Evolutionary conservation across 2,888 invertebrate species (phyloP), one percentile per base, ranked within the genome.

Genomic region (Mactromeris polynyma): DNA sequence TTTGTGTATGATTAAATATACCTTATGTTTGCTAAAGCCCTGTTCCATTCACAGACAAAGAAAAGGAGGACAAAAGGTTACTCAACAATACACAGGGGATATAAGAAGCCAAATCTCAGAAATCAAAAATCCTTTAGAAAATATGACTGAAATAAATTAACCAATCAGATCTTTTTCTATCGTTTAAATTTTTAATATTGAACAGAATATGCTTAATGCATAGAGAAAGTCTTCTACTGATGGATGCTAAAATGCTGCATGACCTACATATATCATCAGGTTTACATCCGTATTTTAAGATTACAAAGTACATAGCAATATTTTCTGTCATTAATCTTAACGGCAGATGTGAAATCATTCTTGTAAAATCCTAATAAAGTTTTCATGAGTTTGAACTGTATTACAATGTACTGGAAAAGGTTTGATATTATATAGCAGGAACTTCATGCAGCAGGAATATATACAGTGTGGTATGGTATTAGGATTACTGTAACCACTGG

Each of bases 401-500:
- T 79, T 0, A 40, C n/a, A n/a, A 79, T 40, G 17, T 80, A 73
- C 33, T 64, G 26, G 73, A 33, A 4, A 69, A 73, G 73, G 73
- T 73, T 73, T 73, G 19, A 73, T 73, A 73, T 33, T 36, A 73
- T 17, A 73, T 73, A 82, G 82, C 82, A 64, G 82, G 82, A 82
- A 36, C 4, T 26, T 38, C 82, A 82, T 82, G 83, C 73, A 83
- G 73, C 73, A 73, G 73, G 73, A 73, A 33, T 73, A 73, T 73
- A 73, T 73, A 36, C 73, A 73, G 58, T 42, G 36, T 36, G 64
- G 73, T 83, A 31, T 58, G 64, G 73, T 69, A 31, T 83, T 31
- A 83, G 83, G 83, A 46, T 73, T 46, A 73, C 58, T 54, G 83
- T 73, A 69, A 83, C 69, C 42, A 83, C 73, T 83, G 73, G 64